These are phyloP conservation scores for Smutsia temminckii DNA, from an alignment of 2,797 vertebrate genomes.

Conservation along the genomic window DNA sequence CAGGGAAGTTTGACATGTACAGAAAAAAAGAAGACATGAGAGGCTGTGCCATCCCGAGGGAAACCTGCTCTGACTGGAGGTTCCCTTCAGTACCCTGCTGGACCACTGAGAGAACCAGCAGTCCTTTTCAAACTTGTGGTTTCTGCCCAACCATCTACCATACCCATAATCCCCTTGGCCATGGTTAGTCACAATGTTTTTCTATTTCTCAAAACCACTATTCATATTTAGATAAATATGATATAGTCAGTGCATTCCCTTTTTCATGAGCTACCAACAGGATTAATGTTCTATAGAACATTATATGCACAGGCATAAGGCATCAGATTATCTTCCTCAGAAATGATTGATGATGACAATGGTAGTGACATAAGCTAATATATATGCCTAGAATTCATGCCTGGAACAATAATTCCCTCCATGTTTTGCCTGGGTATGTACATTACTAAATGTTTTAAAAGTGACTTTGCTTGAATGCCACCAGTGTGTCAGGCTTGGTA, in stretches of 20 bases:
- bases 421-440: not conserved
- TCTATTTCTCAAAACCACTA: not conserved
- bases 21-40: not conserved
- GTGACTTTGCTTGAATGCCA: not conserved
- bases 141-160: not conserved
- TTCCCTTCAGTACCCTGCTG: accelerated
- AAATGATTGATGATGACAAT: not conserved
- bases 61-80: not conserved
- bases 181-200: not conserved
- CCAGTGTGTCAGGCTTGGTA: not conserved
- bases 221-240: not conserved
- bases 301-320: not conserved
- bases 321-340: not conserved
- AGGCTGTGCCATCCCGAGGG: not conserved
- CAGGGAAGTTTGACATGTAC: not conserved
- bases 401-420: not conserved
- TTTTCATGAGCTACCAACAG: not conserved
- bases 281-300: not conserved
- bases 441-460: not conserved
- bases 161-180: not conserved
- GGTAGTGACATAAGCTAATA: not conserved
- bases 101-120: not conserved
- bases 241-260: not conserved
- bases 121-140: not conserved
- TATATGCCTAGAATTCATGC: not conserved